A percentile compares a stretch with the other conserved stretches of the same genome.
Evolutionary conservation across 1,140 invertebrate genomes (phyloP).

Genomic region (Drosophila guanche): DNA sequence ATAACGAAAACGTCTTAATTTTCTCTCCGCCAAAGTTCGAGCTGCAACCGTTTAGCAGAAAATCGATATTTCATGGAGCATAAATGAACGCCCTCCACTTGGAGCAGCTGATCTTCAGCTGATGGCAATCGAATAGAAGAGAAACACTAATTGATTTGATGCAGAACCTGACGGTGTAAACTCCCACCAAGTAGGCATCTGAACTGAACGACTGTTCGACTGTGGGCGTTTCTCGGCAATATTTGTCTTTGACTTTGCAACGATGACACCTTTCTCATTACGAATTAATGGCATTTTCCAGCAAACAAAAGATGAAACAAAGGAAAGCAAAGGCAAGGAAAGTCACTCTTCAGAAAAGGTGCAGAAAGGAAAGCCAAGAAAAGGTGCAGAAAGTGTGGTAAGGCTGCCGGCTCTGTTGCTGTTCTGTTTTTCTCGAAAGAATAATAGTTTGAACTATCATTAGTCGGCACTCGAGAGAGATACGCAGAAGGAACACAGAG

Average conservation of each 20-base stretch:
- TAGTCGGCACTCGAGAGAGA: constrained; percentile 56
- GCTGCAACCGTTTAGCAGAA: background rate
- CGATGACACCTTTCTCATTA: constrained; percentile 81
- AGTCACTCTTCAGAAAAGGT: constrained; percentile 49
- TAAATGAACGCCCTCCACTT: constrained; percentile 45
- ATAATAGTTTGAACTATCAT: constrained; percentile 75
- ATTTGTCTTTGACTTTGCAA: constrained; percentile 76
- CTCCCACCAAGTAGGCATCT: constrained; percentile 3
- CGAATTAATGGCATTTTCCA: constrained; percentile 76
- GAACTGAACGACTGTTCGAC: background rate
- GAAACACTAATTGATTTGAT: constrained; percentile 77
- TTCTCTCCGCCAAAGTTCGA: too few species aligned
- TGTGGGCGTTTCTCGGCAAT: constrained; percentile 60
- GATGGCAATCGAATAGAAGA: constrained; percentile 40
- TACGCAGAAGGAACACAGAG: constrained; percentile 40
- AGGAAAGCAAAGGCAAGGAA: constrained; percentile 27
- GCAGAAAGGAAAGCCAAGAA: constrained; percentile 27
- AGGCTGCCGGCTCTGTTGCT: constrained; percentile 22
- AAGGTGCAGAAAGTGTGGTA: constrained; percentile 49
- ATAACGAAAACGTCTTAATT: background rate
- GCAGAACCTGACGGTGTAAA: constrained; percentile 64
- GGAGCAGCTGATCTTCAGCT: constrained; percentile 58
- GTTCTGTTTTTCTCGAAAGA: constrained; percentile 51
- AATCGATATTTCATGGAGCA: constrained; percentile 31
- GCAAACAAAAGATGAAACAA: constrained; percentile 51